phyloP scores from a whole-genome alignment of 2,113 vertebrate species.

The Malurus elegans region DNA sequence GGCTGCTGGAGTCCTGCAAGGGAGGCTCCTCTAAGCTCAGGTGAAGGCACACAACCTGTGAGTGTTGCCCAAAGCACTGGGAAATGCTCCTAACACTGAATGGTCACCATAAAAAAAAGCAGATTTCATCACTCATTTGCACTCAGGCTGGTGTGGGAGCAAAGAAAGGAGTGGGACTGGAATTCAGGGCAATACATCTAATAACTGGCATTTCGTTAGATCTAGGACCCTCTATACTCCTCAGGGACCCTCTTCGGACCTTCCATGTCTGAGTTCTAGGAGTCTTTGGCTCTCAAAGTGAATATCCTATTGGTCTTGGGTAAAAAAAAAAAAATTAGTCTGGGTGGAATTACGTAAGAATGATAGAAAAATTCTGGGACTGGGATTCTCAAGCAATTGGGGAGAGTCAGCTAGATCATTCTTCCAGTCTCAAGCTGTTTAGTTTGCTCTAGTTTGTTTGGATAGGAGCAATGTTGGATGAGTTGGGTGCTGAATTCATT shows the following conservation, averaged over 20 bases:
- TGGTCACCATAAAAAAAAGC: neutral
- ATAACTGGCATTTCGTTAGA: neutral
- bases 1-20: neutral
- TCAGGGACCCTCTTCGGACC: neutral
- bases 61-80: neutral
- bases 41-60: neutral
- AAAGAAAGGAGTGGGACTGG: neutral
- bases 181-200: neutral
- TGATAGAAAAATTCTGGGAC: neutral
- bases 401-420: neutral
- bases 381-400: neutral
- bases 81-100: neutral
- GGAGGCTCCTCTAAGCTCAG: neutral
- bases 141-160: neutral
- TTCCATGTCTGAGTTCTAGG: neutral
- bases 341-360: neutral
- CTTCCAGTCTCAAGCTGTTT: neutral
- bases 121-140: neutral
- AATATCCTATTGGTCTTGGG: neutral
- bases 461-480: neutral
- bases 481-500: neutral
- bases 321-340: neutral
- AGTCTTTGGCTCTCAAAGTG: neutral
- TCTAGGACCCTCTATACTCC: neutral
- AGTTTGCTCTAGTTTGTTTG: neutral